phyloP scores from a whole-genome alignment of 1,140 invertebrate species.

The Batillaria attramentaria region DNA sequence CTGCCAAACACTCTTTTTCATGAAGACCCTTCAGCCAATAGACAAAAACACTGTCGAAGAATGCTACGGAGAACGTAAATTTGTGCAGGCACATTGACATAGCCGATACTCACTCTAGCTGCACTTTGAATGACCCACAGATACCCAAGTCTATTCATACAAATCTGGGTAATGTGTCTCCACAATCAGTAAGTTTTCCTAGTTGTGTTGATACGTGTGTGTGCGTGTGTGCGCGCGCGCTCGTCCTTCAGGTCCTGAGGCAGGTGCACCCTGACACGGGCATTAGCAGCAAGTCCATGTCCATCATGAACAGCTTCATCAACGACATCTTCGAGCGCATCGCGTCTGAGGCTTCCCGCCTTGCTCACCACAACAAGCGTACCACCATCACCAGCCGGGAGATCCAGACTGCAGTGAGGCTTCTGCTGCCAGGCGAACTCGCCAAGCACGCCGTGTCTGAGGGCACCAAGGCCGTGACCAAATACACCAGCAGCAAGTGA shows the following conservation, averaged over 20 bases:
- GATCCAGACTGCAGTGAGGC: conserved; percentile 77
- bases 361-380: conserved; percentile 69
- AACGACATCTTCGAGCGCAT: conserved; percentile 73
- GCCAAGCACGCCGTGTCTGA: conserved; percentile 77
- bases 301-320: conserved; percentile 71
- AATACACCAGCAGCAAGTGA: conserved; percentile 76
- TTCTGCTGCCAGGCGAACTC: conserved; percentile 78
- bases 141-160: too few species aligned
- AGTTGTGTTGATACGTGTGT: too few species aligned
- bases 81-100: too few species aligned
- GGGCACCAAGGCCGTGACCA: conserved; percentile 77
- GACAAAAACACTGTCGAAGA: too few species aligned
- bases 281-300: conserved; percentile 74
- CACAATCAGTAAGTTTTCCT: too few species aligned
- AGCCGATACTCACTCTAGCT: too few species aligned
- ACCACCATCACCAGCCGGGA: conserved; percentile 75
- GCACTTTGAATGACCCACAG: too few species aligned
- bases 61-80: too few species aligned
- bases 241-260: neutral
- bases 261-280: conserved; percentile 75
- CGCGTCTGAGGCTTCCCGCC: conserved; percentile 65
- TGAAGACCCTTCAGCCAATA: too few species aligned
- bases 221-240: too few species aligned
- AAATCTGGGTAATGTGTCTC: too few species aligned
- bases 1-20: too few species aligned